Evolutionary conservation across 1,140 invertebrate genomes (phyloP), one percentile per base, ranked within the genome.

Genomic region (Drosophila lini): DNA sequence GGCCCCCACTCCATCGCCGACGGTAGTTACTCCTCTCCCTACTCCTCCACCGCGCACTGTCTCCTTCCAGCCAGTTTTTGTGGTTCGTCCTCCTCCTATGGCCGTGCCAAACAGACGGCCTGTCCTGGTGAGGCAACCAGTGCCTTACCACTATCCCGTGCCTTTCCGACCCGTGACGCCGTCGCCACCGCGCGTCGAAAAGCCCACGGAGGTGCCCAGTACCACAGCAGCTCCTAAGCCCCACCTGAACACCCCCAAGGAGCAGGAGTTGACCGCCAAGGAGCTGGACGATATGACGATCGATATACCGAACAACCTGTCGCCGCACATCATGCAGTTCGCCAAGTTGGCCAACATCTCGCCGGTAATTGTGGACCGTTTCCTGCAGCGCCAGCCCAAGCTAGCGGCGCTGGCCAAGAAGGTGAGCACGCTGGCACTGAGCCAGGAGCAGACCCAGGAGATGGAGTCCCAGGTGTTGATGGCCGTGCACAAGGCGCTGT

Each of bases 111-210:
- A 34, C 0, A 7, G 79, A 52, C 74, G 53, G 36, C 88, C 79
- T 0, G 5, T 91, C 6, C 42, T 88, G 9, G 55, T 81, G 8
- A 78, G 85, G n/a, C 76, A 76, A 19, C 80, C 86, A 5, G 44
- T 90, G 16, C 90, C 90, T 0, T 91, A 82, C 75, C 84, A 91
- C 38, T 91, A 86, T 59, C 86, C 90, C 13, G 67, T 91, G 52
- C 90, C 90, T 3, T 19, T 91, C 31, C 52, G 81, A 3, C 76
- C 80, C 0, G 57, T 60, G 9, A 15, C 62, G 6, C 2, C 57
- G 2, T 15, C 77, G 19, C 34, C 34, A 1, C 52, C 32, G 3
- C 50, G 6, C 5, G 8, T 53, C 9, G 3, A 44, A 4, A 53
- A 34, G 50, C n/a, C 68, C 5, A 56, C 48, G 3, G 22, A 50